Percentiles rank a stretch among this genome's conserved stretches.
Evolutionary conservation across 2,797 vertebrate genomes (phyloP).

Genomic region (Brachyalestes nurse): DNA sequence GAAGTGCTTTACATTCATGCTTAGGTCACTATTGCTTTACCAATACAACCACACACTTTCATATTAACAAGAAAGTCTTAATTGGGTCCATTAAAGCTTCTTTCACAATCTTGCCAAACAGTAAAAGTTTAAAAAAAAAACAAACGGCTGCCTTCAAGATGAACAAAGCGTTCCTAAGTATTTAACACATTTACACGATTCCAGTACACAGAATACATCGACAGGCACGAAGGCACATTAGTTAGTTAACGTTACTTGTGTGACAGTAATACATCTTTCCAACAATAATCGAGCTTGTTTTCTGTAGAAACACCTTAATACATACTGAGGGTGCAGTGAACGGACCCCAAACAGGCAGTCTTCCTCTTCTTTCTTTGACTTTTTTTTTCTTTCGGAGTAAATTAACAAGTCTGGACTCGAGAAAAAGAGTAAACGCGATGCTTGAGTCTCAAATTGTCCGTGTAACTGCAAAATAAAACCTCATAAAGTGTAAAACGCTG

Average conservation of each 20-base stretch:
- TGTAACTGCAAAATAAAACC: background rate
- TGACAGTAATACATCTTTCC: no score
- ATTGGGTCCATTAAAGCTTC: no score
- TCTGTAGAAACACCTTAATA: no score
- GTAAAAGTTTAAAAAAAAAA: background rate
- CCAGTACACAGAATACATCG: no score
- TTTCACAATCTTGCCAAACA: no score
- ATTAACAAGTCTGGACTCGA: background rate
- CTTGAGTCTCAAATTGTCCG: background rate
- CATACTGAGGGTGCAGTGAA: background rate
- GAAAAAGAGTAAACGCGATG: background rate
- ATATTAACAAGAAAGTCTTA: background rate
- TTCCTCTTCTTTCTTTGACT: background rate
- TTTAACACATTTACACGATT: no score
- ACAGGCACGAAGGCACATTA: no score
- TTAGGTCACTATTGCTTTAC: background rate
- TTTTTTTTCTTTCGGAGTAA: background rate
- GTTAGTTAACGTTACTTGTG: no score
- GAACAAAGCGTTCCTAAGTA: background rate
- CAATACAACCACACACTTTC: background rate
- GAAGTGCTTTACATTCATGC: no score
- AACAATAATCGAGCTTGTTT: no score
- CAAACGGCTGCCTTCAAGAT: background rate
- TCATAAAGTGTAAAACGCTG: background rate
- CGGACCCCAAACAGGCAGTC: background rate